Evolutionary conservation across 2,888 invertebrate genomes (phyloP), one percentile per base, ranked within the genome.

Genomic region (Callimorpha dominula): DNA sequence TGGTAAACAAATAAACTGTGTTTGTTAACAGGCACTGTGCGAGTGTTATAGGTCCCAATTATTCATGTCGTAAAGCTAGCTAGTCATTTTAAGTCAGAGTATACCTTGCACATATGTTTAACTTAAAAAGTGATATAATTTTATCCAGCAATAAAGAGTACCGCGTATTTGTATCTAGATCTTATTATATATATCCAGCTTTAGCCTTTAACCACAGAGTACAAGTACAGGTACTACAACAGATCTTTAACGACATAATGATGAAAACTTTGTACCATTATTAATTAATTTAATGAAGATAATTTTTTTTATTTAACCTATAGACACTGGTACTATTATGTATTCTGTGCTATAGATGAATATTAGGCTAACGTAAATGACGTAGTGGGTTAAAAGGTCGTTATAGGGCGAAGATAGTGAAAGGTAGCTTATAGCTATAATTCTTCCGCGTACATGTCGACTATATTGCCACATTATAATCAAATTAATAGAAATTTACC

Each of bases 361-460:
- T 54, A 49, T 52, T 46, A 68, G 67, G 52, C 1, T 20, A 14
- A 60, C 14, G 12, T 63, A 31, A 46, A 71, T 42, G 64, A 76
- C 74, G 64, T 72, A 57, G 31, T 43, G 50, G 70, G 75, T 74
- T 70, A 78, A 77, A 70, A 84, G 76, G 79, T 66, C 77, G 79
- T n/a, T 20, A 71, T 67, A 77, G 81, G 77, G 79, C 79, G 73
- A 78, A 71, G 73, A 63, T 66, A 75, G 82, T 82, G 84, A 82
- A 82, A 82, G 84, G 84, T 76, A 73, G 54, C 54, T 57, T 46
- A n/a, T n/a, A n/a, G n/a, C n/a, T 82, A 79, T 79, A 79, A 43
- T 70, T 74, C 78, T 79, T 84, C 75, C 79, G 73, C 71, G 71
- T 75, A 76, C 68, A 75, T 77, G 76, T 83, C 77, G 54, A 79